Evolutionary conservation across 1,140 invertebrate genomes (phyloP), one percentile per base, ranked within the genome.

Genomic region (Bombus cullumanus): DNA sequence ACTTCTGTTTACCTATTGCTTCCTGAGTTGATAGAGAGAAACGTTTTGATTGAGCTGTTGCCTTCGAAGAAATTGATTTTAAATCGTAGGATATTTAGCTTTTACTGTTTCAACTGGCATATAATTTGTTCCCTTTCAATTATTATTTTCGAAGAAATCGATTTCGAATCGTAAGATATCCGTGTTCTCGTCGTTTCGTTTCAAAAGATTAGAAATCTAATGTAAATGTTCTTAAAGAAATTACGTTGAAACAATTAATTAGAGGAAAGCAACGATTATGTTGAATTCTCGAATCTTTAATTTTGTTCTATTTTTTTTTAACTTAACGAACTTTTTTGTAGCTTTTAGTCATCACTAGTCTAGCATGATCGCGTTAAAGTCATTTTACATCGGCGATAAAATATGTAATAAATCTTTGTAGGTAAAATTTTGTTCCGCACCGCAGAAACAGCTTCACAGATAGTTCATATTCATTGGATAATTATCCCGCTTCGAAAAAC

Each of bases 401-500:
- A 31, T 15, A 31, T 6, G 13, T 9, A 34, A 34, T 34, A 18
- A 34, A 68, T 34, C 34, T 9, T 31, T 15, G 62, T 31, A 31
- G 1, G n/a, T 9, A 22, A 3, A 68, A 18, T 68, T 68, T 68
- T 31, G 66, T 34, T 9, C 10, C 15, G 3, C 18, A 3, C 1
- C 31, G 18, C 2, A 22, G 18, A 25, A 22, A 68, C 18, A 37
- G 66, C 22, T 68, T 9, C 9, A 68, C 9, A 10, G 22, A 68
- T 68, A 22, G 31, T 22, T 18, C 18, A 87, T 92, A 83, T 83
- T 87, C 83, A 81, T 90, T 91, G 90, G 89, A 94, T 94, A 91
- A 90, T 93, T 93, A 92, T 92, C 89, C 89, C 92, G 82, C 85
- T 89, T 85, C 71, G 86, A 89, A 89, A 93, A 93, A 92, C 91